A percentile compares a stretch with the other conserved stretches of the same genome.
Evolutionary conservation across 2,113 vertebrate species (phyloP).

Genomic region (Ramphastos sulfuratus): DNA sequence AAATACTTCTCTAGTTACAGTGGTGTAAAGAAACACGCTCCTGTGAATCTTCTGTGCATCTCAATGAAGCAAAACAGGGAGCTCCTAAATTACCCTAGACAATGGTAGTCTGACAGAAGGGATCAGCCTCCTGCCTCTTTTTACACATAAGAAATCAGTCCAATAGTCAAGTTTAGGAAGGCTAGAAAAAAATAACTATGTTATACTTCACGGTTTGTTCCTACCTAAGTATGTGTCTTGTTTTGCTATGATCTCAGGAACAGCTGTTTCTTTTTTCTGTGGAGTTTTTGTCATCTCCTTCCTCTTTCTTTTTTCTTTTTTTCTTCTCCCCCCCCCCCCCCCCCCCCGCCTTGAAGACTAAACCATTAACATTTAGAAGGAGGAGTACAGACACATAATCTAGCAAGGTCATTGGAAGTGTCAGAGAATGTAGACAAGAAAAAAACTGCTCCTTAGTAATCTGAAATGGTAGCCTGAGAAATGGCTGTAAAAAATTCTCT

Average conservation of each 20-base stretch:
- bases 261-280: constrained; percentile 20
- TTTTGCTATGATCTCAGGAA: constrained; percentile 36
- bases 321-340: background rate
- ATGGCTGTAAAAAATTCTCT: background rate
- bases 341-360: background rate
- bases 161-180: constrained; percentile 50
- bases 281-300: background rate
- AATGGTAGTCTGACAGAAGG: background rate
- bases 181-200: background rate
- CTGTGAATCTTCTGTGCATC: background rate
- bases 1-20: background rate
- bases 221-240: background rate
- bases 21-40: background rate
- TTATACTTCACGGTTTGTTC: background rate
- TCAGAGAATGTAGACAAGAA: background rate
- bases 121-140: constrained; percentile 1
- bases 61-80: background rate
- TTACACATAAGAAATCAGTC: constrained; percentile 58
- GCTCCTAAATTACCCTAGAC: constrained; percentile 16
- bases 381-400: background rate
- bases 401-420: background rate
- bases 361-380: background rate
- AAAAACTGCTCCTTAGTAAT: background rate
- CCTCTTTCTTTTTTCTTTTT: too few relatives aligned
- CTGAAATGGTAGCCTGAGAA: background rate